Base-by-base conservation (phyloP, 2,888 invertebrate genomes). In the Caenorhabditis doughertyi region DNA sequence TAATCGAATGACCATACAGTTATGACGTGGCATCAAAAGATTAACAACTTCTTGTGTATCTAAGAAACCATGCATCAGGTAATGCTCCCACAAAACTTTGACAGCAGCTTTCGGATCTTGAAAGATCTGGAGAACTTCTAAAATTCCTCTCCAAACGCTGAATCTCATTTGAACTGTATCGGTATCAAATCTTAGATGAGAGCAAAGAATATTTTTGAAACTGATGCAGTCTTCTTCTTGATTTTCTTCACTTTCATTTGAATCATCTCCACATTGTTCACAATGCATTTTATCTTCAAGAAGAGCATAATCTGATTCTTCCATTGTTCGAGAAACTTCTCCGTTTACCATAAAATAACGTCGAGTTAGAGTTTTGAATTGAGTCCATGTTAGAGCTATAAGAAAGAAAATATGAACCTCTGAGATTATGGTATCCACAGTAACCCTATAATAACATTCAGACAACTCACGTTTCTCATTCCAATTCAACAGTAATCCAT, bases 191-290 rank as follows among this genome's bases (percentile, higher is more conserved):
- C 86, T 81, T 13, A 91, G 68, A 85, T 91, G 91, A 0, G 91
- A 89, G 56, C 91, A 91, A 8, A 91, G 79, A 60, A 89, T 87
- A 72, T 91, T 91, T 72, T 91, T 91, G 84, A 91, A 91, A n/a
- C 87, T 87, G 16, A 91, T 83, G 16, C n/a, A 51, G 1, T 53
- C 39, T 27, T 62, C 68, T 25, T 21, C 32, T 18, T 44, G 4
- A 18, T 55, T 27, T 16, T 35, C 62, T 9, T 35, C 39, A 11
- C 35, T 42, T 13, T 70, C 70, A 8, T 44, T 32, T 11, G 62
- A 44, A 60, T 60, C 76, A 18, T 84, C 85, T 3, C 71, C 42
- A 68, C 91, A 91, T 21, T 91, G 90, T 18, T 84, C 76, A 62
- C 91, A 91, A n/a, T 87, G 83, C 84, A 91, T 81, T 84, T 91